Base-by-base conservation (phyloP, 2,797 vertebrate genomes). In the Spatula clypeata region DNA sequence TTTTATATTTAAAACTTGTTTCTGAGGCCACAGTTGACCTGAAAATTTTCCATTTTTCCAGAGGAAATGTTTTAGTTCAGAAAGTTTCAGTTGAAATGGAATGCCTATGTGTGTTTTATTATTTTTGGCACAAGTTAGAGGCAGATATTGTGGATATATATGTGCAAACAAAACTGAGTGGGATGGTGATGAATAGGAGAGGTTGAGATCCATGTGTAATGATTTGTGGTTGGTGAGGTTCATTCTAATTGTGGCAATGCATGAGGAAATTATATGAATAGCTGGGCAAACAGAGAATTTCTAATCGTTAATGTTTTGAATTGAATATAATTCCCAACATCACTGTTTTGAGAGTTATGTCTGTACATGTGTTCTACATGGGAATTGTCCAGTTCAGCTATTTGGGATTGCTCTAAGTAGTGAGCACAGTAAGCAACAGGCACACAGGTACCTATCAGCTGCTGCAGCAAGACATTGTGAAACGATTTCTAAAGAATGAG, bases 351-450 rank as follows among this genome's bases (percentile, higher is more conserved):
- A 66, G 4, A 69, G 17, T 21, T 70, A 17, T 60, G 23, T 32
- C 29, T 73, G 53, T 8, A 31, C 1, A 6, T 14, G 8, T 66
- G 4, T 34, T 83, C 11, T 73, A 71, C 32, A 13, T 3, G 6
- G 4, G 45, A 61, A 49, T 29, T 77, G 31, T 23, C 38, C 38
- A 51, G 21, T 27, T 67, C 17, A 66, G 23, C 5, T 69, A 0
- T 32, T 7, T 55, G 29, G n/a, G 29, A 4, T 18, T 51, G 29
- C n/a, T 58, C 0, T 21, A 3, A 1, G 0, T 29, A 21, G 31
- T 40, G 44, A 36, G 27, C 27, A 38, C 4, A 4, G 5, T 4
- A 38, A 38, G 10, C 26, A 34, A 40, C 18, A 47, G 51, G 21
- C 34, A 5, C 19, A 9, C 8, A 15, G 11, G 20, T 27, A 27